Conservation (phyloP, 2,888 invertebrate genomes). For the Subacronicta megacephala region DNA sequence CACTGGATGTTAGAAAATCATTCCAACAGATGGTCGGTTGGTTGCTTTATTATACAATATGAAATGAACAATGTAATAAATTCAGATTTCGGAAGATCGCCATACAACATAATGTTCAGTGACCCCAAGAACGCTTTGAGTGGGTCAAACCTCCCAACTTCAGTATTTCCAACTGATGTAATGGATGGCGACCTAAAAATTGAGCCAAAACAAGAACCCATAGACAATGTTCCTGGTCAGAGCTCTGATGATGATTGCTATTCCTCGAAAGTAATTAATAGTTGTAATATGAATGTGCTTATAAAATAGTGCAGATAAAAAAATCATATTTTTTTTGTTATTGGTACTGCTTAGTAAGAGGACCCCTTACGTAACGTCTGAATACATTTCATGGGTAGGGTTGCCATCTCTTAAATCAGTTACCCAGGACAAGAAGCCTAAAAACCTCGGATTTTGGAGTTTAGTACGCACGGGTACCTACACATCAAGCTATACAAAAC, state of each 20-base stretch:
- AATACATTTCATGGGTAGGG: no score
- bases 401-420: no score
- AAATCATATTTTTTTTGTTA: no score
- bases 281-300: no score
- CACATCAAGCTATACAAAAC: no score
- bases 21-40: conserved; percentile 20
- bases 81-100: not conserved
- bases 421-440: no score
- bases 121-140: not conserved
- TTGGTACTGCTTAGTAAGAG: no score
- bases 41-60: conserved; percentile 21
- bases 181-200: not conserved
- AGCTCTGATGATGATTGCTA: conserved; percentile 6
- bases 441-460: no score
- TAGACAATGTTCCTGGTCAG: not conserved
- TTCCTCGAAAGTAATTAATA: no score
- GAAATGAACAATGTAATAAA: conserved; percentile 8
- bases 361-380: no score
- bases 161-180: not conserved
- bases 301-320: no score
- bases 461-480: no score
- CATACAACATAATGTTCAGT: conserved; percentile 14
- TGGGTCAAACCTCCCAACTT: not conserved
- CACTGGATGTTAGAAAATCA: conserved; percentile 23
- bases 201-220: not conserved